These are phyloP conservation scores for Drosophila nr. fundita DNA, from an alignment of 2,888 invertebrate genomes.

Conservation along the genomic window DNA sequence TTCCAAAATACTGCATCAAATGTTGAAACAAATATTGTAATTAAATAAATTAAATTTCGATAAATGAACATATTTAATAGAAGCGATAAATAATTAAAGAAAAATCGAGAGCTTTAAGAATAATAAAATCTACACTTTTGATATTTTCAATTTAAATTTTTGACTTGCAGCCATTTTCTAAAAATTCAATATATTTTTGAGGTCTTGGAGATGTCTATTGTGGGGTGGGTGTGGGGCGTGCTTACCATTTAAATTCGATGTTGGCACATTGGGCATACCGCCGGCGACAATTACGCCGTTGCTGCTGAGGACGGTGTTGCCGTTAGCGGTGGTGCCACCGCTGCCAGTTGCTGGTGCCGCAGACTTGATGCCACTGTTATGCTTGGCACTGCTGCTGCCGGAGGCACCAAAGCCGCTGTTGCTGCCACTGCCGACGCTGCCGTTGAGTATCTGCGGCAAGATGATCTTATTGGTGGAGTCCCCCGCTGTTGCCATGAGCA, in stretches of 20 bases:
- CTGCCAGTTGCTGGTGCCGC: slow-evolving; percentile 44
- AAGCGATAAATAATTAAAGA: neutral
- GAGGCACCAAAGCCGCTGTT: slow-evolving; percentile 22
- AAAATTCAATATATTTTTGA: neutral
- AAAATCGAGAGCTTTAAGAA: neutral
- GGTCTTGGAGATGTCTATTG: neutral
- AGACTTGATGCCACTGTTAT: slow-evolving; percentile 48
- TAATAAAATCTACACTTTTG: neutral
- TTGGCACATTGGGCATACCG: slow-evolving; percentile 75
- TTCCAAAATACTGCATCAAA: neutral
- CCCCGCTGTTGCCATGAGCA: slow-evolving; percentile 85
- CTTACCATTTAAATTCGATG: slow-evolving; percentile 83
- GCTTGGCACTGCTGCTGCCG: slow-evolving; percentile 34
- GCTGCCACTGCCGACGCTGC: slow-evolving; percentile 53
- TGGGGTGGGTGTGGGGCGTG: slow-evolving; percentile 18
- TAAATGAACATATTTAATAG: neutral
- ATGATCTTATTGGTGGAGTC: slow-evolving; percentile 84
- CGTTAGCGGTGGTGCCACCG: slow-evolving; percentile 51
- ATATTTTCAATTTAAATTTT: neutral
- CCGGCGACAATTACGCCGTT: slow-evolving; percentile 80
- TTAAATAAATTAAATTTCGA: too few relatives aligned
- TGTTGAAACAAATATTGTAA: neutral
- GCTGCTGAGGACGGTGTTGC: slow-evolving; percentile 71
- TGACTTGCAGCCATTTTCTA: neutral
- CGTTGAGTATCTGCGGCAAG: slow-evolving; percentile 81